Evolutionary conservation across 2,888 invertebrate species (phyloP), one percentile per base, ranked within the genome.

Genomic region (Thelaira solivaga): DNA sequence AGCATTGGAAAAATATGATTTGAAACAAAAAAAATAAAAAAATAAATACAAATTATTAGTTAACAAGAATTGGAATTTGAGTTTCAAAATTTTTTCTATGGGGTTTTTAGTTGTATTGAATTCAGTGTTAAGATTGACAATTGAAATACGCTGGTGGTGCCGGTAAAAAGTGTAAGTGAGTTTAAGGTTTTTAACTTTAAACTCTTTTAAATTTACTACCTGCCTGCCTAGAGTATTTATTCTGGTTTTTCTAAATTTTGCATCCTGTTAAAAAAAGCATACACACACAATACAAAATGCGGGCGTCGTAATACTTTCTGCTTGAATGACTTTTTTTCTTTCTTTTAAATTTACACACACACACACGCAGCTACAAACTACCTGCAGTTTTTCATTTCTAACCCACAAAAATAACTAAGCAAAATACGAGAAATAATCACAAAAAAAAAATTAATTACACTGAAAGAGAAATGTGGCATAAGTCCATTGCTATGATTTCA

Each of bases 251-350:
- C 24, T n/a, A 45, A 36, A 57, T 39, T 29, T 26, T 39, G 55
- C 72, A 72, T 72, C 64, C 64, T 72, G 64, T 31, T 11, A 41
- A 41, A 49, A 10, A 13, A 41, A 43, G 36, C 39, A 26, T 20
- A 53, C 6, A 64, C 41, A 51, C 20, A 39, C 3, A 55, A 4
- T 18, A 57, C 57, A 61, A 69, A 64, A 62, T 65, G 76, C 72
- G 72, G 76, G 76, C 76, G 76, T 77, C 36, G 68, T 68, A 77
- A 77, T 62, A 68, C 45, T 57, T 22, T 45, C 57, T 57, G 6
- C 26, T 26, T 36, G 3, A 1, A 36, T n/a, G 8, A 16, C 3
- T 13, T 16, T 41, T 4, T 26, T 20, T 36, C 1, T 45, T 53
- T 43, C 22, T 13, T 18, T 45, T 45, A 36, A 7, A 39, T 31